Evolutionary conservation across 1,140 invertebrate genomes (phyloP).

Genomic region (Lasioglossum baleicum): DNA sequence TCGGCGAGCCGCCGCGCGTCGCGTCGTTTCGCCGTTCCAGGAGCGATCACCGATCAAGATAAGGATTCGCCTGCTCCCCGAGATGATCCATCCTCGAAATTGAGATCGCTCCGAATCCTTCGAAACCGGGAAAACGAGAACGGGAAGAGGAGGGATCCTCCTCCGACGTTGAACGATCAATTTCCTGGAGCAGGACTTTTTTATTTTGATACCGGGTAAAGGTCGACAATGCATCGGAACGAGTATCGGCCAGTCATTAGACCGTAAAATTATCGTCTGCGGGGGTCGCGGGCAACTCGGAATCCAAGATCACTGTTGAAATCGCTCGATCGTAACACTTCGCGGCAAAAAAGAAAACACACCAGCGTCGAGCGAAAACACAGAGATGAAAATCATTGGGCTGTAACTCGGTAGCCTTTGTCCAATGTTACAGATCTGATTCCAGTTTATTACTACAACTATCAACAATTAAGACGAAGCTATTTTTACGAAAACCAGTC

Average conservation of each 20-base stretch:
- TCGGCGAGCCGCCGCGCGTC: not conserved
- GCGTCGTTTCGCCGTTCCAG: not conserved
- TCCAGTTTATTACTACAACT: not conserved
- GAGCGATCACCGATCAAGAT: not conserved
- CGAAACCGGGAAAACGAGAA: too few relatives aligned
- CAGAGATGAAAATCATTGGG: slow-evolving; percentile 27
- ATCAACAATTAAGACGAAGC: too few relatives aligned
- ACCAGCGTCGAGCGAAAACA: slow-evolving; percentile 32
- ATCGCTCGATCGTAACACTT: slow-evolving; percentile 66
- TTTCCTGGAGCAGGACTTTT: slow-evolving; percentile 18
- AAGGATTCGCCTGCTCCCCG: not conserved
- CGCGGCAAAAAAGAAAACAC: slow-evolving; percentile 34
- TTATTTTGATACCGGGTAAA: slow-evolving; percentile 35
- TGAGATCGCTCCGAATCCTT: too few relatives aligned
- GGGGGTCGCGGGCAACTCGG: slow-evolving; percentile 64
- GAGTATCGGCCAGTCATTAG: slow-evolving; percentile 51
- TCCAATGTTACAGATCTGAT: not conserved
- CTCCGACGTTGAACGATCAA: not conserved
- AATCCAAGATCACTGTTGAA: slow-evolving; percentile 50
- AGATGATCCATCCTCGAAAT: too few relatives aligned
- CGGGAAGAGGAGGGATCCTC: too few relatives aligned
- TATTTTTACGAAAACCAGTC: too few relatives aligned
- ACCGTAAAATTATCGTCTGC: slow-evolving; percentile 75
- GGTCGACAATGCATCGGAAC: slow-evolving; percentile 24
- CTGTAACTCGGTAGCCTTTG: slow-evolving; percentile 2